Conservation (phyloP, 2,797 vertebrate species). For the Epinephelus coioides region DNA sequence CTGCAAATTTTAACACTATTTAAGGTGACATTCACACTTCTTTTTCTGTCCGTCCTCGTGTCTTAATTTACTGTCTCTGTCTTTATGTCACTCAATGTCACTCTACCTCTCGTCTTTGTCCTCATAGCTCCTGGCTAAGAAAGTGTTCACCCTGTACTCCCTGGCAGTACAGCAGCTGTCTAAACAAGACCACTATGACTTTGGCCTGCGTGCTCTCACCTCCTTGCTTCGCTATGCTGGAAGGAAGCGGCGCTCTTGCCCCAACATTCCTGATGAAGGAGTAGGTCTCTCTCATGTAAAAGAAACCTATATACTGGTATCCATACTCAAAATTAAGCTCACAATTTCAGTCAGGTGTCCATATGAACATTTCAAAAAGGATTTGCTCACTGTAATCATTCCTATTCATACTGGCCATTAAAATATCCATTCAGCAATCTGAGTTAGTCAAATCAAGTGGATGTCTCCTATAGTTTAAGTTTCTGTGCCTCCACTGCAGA, state of each 20-base stretch:
- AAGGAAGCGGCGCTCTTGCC: slow-evolving; percentile 86
- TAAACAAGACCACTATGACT: slow-evolving; percentile 94
- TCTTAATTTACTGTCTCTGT: background rate
- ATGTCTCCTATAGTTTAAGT: background rate
- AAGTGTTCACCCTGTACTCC: slow-evolving; percentile 92
- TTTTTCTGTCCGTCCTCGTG: background rate
- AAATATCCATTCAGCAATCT: no score
- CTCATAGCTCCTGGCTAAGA: slow-evolving; percentile 90
- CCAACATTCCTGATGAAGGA: slow-evolving; percentile 88
- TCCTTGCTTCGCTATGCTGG: slow-evolving; percentile 92
- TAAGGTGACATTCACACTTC: background rate
- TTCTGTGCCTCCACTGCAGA: background rate
- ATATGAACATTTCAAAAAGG: background rate
- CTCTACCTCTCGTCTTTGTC: background rate
- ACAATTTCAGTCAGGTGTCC: background rate
- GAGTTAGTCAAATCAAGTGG: background rate
- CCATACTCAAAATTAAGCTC: background rate
- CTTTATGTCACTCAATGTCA: background rate
- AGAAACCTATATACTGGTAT: background rate
- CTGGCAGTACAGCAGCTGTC: slow-evolving; percentile 94
- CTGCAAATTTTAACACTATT: slow-evolving; percentile 5
- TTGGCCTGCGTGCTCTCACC: slow-evolving; percentile 92
- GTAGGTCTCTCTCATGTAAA: slow-evolving; percentile 69
- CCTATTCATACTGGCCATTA: no score
- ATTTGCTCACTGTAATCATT: no score